phyloP scores from a whole-genome alignment of 1,140 invertebrate species.

The Manduca sexta region DNA sequence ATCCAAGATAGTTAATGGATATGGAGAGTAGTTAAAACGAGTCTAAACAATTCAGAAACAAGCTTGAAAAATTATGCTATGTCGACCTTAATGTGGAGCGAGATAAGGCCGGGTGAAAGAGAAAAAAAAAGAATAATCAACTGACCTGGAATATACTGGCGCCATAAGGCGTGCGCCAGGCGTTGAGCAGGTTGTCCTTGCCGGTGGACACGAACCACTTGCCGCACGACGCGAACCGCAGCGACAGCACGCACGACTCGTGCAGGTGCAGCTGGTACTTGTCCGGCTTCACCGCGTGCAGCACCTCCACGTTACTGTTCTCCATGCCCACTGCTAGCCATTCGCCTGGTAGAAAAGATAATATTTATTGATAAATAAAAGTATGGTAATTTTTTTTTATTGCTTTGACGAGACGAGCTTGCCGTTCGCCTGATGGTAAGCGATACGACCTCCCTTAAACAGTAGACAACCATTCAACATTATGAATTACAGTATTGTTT shows the following conservation, averaged over 20 bases:
- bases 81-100: not conserved
- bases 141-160: constrained; percentile 96
- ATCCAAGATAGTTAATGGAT: too few species aligned
- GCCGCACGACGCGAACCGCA: constrained; percentile 19
- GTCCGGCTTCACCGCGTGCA: constrained; percentile 94
- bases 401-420: too few species aligned
- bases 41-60: too few species aligned
- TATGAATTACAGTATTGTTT: too few species aligned
- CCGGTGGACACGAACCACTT: constrained; percentile 24
- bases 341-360: constrained; percentile 76
- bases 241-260: constrained; percentile 22
- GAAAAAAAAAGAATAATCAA: not conserved
- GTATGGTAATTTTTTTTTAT: too few species aligned
- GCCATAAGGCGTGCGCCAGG: constrained; percentile 97
- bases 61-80: too few species aligned
- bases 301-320: constrained; percentile 95
- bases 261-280: constrained; percentile 93
- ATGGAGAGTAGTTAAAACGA: too few species aligned
- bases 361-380: too few species aligned
- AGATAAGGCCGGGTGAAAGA: not conserved
- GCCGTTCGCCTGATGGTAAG: too few species aligned
- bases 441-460: too few species aligned
- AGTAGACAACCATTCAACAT: too few species aligned
- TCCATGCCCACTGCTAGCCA: constrained; percentile 99
- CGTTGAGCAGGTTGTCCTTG: constrained; percentile 82